Conservation (phyloP, 1,140 invertebrate genomes). For the Hylaeus volcanicus region DNA sequence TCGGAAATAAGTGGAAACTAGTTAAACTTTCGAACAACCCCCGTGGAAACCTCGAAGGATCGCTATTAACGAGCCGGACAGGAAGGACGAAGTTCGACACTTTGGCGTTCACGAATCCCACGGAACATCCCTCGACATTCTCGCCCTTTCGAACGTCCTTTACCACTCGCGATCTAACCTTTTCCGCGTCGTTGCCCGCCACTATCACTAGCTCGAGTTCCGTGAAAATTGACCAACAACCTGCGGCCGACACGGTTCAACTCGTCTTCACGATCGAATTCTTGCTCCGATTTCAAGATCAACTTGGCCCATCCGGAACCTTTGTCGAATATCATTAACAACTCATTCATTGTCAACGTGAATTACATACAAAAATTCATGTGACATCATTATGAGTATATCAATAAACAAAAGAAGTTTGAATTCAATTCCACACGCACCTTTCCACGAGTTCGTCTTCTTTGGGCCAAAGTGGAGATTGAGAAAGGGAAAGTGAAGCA, state of each 20-base stretch:
- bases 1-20: constrained; percentile 53
- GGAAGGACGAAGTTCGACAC: constrained; percentile 55
- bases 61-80: constrained; percentile 56
- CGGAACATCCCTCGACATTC: constrained; percentile 48
- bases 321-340: too few species aligned
- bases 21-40: constrained; percentile 62
- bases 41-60: constrained; percentile 46
- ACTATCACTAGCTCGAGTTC: not conserved
- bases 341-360: too few species aligned
- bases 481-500: too few species aligned
- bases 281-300: too few species aligned
- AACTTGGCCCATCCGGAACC: too few species aligned
- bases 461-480: not conserved
- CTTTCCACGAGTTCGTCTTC: not conserved
- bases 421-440: too few species aligned
- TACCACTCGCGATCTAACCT: not conserved
- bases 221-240: not conserved
- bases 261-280: too few species aligned
- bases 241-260: too few species aligned
- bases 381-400: too few species aligned
- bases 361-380: too few species aligned
- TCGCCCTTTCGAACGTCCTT: constrained; percentile 15
- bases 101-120: constrained; percentile 47
- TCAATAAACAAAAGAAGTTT: too few species aligned
- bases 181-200: not conserved